Base-by-base conservation (phyloP, 2,113 vertebrate species). In the Mastomys coucha region DNA sequence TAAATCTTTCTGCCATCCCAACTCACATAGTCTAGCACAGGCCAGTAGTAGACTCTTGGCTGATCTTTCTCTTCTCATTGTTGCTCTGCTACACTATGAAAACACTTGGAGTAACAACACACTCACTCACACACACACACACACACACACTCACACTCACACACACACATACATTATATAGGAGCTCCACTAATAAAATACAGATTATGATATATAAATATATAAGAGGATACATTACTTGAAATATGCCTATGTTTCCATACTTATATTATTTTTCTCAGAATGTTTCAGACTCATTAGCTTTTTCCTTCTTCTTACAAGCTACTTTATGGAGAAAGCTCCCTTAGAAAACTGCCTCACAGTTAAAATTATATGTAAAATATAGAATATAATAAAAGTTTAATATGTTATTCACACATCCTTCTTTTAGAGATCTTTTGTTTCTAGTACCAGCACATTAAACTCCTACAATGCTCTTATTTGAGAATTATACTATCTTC, bases 401-500 rank as follows among this genome's bases (percentile, higher is more conserved):
- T 89, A 96, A 87, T 93, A 75, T 88, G 39, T 85, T 33, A 72
- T 36, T 20, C 51, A 87, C n/a, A 2, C 11, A 20, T 56, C 24
- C 24, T 84, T 76, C 39, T 72, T 82, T 19, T 78, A 63, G 36
- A 22, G 26, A n/a, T 81, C 9, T 49, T 42, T 84, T 95, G 86
- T 92, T 94, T 39, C 22, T 11, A 95, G 39, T 22, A 56, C 56
- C 13, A 69, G 9, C 51, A 51, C 86, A 90, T 65, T 77, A 96
- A 80, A 1, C 51, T 16, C 0, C 4, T 73, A 24, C 3, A 58
- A 36, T 56, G 12, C 81, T 94, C 45, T 84, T 93, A 96, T 94
- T 73, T 90, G 28, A 78, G 33, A 24, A 94, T 93, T 80, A 22
- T 77, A 53, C 11, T 82, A 65, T 53, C 95, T 93, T 93, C 3